A percentile compares a stretch with the other conserved stretches of the same genome.
Evolutionary conservation across 2,113 vertebrate genomes (phyloP).

Genomic region (Etheostoma spectabile): DNA sequence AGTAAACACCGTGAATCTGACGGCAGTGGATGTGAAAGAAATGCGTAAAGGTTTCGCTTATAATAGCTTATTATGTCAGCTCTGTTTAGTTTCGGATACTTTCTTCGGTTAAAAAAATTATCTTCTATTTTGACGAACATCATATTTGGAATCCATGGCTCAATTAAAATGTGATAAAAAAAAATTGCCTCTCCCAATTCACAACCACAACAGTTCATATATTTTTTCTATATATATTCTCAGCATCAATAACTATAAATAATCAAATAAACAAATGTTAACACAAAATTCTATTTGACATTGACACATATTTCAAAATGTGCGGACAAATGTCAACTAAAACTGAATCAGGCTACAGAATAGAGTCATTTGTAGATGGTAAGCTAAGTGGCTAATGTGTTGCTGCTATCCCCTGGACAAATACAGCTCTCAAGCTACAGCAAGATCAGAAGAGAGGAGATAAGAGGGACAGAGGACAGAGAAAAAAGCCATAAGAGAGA

Average conservation of each 20-base stretch:
- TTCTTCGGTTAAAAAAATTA: too few species aligned
- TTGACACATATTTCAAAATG: not conserved
- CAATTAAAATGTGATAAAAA: too few species aligned
- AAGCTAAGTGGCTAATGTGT: conserved; percentile 27
- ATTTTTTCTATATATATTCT: too few species aligned
- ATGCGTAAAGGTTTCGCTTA: too few species aligned
- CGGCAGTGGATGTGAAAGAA: too few species aligned
- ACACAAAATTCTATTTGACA: not conserved
- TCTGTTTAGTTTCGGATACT: too few species aligned
- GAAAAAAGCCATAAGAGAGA: conserved; percentile 36
- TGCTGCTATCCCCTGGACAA: conserved; percentile 9
- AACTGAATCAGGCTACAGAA: not conserved
- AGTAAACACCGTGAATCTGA: too few species aligned
- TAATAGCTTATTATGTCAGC: too few species aligned
- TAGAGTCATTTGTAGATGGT: conserved; percentile 3
- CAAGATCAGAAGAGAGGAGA: conserved; percentile 28
- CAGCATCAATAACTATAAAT: not conserved
- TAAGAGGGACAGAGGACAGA: conserved; percentile 34
- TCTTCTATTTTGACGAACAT: too few species aligned
- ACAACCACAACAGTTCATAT: too few species aligned
- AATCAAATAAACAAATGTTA: not conserved
- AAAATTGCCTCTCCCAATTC: too few species aligned
- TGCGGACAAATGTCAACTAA: not conserved
- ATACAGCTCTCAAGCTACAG: conserved; percentile 21
- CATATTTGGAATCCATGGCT: too few species aligned